These are phyloP conservation scores for Atethmia centrago DNA, from an alignment of 2,888 invertebrate genomes.

Conservation along the genomic window DNA sequence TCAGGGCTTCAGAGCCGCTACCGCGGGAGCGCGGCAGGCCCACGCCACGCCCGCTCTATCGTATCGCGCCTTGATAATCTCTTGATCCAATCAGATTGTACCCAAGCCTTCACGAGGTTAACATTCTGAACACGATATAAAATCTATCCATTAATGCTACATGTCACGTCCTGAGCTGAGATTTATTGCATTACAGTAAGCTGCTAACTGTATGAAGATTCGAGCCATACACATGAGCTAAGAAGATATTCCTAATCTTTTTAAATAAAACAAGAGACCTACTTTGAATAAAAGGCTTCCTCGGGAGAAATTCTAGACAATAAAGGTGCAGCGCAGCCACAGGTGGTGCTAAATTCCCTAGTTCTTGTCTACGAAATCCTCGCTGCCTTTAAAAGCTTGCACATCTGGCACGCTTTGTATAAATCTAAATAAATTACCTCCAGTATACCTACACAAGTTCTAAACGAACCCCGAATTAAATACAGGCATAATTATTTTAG, in stretches of 20 bases:
- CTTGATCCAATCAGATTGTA: conserved; percentile 77
- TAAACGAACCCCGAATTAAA: conserved; percentile 41
- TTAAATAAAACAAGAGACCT: conserved; percentile 16
- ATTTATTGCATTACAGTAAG: conserved; percentile 21
- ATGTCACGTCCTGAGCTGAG: conserved; percentile 24
- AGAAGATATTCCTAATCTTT: conserved; percentile 7
- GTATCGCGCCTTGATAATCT: conserved; percentile 75
- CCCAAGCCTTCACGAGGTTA: conserved; percentile 67
- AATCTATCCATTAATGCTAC: conserved; percentile 32
- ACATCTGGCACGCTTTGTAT: conserved; percentile 58
- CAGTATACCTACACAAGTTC: conserved; percentile 33
- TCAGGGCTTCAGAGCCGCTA: conserved; percentile 29
- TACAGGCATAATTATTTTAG: conserved; percentile 45
- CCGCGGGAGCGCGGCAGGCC: conserved; percentile 45
- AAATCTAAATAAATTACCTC: conserved; percentile 59
- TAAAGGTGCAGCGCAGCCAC: conserved; percentile 50
- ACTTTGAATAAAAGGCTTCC: conserved; percentile 28
- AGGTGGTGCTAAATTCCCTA: conserved; percentile 49
- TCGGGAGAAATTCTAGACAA: conserved; percentile 18
- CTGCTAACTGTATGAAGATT: conserved; percentile 3
- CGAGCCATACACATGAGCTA: conserved; percentile 10
- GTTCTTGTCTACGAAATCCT: conserved; percentile 46
- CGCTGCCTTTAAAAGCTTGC: conserved; percentile 48
- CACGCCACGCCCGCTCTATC: conserved; percentile 65
- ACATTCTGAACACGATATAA: conserved; percentile 63